Percentiles rank a stretch among this genome's conserved stretches.
Evolutionary conservation across 2,797 vertebrate species (phyloP).

Genomic region (Carduelis carduelis): DNA sequence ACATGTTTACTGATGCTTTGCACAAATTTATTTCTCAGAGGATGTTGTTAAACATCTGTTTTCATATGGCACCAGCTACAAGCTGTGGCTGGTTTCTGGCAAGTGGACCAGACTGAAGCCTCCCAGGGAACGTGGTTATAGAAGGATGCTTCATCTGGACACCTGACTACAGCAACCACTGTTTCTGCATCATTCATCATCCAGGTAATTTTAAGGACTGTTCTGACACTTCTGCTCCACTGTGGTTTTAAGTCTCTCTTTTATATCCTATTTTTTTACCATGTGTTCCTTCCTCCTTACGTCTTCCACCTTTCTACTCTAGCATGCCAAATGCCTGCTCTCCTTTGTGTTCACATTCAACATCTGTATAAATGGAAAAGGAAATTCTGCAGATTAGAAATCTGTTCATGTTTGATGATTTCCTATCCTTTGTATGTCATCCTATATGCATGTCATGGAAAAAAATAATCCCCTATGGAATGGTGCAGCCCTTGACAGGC

Average conservation of each 20-base stretch:
- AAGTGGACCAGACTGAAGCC: background rate
- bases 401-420: background rate
- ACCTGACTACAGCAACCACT: background rate
- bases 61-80: background rate
- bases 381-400: background rate
- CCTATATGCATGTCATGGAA: background rate
- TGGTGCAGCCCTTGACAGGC: background rate
- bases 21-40: background rate
- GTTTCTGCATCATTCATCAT: background rate
- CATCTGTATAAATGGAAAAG: background rate
- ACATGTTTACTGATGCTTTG: background rate
- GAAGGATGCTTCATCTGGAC: background rate
- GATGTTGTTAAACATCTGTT: background rate
- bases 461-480: background rate
- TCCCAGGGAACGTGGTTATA: background rate
- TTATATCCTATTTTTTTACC: background rate
- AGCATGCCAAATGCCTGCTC: background rate
- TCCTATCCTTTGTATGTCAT: background rate
- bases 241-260: background rate
- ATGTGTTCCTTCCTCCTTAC: background rate
- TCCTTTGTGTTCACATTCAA: background rate
- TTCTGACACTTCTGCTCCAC: background rate
- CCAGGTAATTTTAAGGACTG: background rate
- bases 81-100: background rate
- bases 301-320: background rate